These are phyloP conservation scores for Pocillopora meandrina DNA, from an alignment of 92 coral and sea anemone species.

Conservation along the genomic window DNA sequence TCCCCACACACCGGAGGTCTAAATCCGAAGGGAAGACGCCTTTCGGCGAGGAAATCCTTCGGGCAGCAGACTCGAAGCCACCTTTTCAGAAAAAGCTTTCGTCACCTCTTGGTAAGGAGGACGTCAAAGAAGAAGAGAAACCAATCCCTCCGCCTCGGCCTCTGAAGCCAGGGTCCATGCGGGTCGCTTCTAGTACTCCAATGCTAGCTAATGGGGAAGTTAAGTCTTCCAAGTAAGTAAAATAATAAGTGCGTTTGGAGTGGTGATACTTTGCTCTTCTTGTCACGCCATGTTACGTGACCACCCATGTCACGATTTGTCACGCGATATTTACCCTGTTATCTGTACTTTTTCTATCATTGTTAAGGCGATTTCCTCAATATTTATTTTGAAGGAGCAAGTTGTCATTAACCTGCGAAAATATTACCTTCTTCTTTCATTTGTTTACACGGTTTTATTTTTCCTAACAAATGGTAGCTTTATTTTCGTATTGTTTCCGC, in stretches of 20 bases:
- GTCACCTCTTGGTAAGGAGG: constrained; percentile 38
- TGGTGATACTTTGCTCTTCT: neutral
- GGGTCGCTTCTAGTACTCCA: constrained; percentile 29
- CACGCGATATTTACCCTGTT: neutral
- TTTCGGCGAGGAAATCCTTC: constrained; percentile 63
- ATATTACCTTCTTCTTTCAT: too few species aligned
- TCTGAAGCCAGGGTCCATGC: constrained; percentile 3
- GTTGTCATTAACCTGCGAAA: too few species aligned
- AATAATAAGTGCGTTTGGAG: neutral
- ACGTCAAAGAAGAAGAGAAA: constrained; percentile 25
- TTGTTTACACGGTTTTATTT: too few species aligned
- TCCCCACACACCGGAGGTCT: constrained; percentile 77
- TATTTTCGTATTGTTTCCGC: too few species aligned
- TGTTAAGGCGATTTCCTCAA: neutral
- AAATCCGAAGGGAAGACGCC: constrained; percentile 76
- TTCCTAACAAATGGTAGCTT: too few species aligned
- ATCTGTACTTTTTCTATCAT: too few species aligned
- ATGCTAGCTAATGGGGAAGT: constrained; percentile 34
- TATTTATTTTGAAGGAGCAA: too few species aligned
- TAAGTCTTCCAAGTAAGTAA: constrained; percentile 22
- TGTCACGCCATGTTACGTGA: neutral
- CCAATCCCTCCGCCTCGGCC: constrained; percentile 72
- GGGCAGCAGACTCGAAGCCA: constrained; percentile 21
- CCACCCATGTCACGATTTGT: neutral
- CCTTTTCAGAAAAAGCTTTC: constrained; percentile 46